phyloP scores from a whole-genome alignment of 1,140 invertebrate genomes.

The Cydia pomonella region DNA sequence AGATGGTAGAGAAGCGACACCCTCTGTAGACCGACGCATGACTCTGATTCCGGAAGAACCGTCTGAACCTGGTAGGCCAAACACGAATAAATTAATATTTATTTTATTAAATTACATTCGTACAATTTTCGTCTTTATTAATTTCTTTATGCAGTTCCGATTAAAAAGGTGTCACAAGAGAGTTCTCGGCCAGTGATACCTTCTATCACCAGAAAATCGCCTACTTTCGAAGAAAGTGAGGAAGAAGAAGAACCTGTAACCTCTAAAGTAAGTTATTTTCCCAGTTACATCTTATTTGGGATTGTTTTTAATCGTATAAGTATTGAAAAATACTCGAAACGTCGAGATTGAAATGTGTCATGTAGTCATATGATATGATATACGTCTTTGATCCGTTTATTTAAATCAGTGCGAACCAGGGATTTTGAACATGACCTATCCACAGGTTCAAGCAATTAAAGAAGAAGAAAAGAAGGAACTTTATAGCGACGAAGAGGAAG shows the following conservation, averaged over 20 bases:
- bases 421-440: slow-evolving; percentile 18
- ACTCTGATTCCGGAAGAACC: slow-evolving; percentile 59
- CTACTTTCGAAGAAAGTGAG: slow-evolving; percentile 37
- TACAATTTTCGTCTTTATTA: neutral
- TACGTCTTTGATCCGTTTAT: neutral
- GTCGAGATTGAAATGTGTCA: neutral
- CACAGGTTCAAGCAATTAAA: slow-evolving; percentile 21
- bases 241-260: slow-evolving; percentile 48
- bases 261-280: slow-evolving; percentile 41
- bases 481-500: slow-evolving; percentile 65
- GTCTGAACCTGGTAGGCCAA: slow-evolving; percentile 42
- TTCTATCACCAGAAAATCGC: slow-evolving; percentile 42
- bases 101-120: neutral
- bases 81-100: neutral
- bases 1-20: slow-evolving; percentile 57
- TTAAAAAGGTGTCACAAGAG: slow-evolving; percentile 34
- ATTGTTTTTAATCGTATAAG: neutral
- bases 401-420: slow-evolving; percentile 18
- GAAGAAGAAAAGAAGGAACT: slow-evolving; percentile 58
- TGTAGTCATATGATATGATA: neutral
- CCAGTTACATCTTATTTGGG: neutral
- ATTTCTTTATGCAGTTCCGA: slow-evolving; percentile 29
- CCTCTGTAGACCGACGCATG: slow-evolving; percentile 61
- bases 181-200: slow-evolving; percentile 31
- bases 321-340: neutral